phyloP scores from a whole-genome alignment of 2,797 vertebrate genomes.

The Argentina silus region DNA sequence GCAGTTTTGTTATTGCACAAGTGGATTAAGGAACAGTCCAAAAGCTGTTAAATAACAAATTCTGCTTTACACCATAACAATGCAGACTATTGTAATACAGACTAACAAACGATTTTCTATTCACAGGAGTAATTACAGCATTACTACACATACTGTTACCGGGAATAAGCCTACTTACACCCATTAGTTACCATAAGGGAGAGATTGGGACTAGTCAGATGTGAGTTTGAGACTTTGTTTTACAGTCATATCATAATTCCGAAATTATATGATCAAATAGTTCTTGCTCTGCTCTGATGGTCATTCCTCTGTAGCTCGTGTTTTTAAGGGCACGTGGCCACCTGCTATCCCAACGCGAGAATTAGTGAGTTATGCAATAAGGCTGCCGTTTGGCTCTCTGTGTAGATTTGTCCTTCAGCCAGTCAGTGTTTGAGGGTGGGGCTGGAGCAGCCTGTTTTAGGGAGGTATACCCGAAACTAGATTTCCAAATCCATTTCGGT shows the following conservation, averaged over 20 bases:
- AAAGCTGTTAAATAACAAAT: too few relatives aligned
- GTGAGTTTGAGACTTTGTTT: not conserved
- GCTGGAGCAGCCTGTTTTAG: constrained; percentile 15
- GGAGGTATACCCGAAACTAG: constrained; percentile 14
- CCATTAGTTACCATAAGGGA: not conserved
- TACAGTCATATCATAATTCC: not conserved
- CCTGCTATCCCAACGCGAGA: constrained; percentile 28
- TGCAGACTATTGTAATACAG: too few relatives aligned
- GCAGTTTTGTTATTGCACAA: not conserved
- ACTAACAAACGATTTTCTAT: too few relatives aligned
- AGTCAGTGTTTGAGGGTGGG: constrained; percentile 32
- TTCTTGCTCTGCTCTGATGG: too few relatives aligned
- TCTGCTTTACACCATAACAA: too few relatives aligned
- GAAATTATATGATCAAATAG: not conserved
- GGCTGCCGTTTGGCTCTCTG: constrained; percentile 13
- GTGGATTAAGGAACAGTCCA: not conserved
- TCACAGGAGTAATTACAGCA: too few relatives aligned
- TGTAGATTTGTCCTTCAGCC: constrained; percentile 17
- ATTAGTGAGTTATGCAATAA: constrained; percentile 35
- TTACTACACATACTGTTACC: too few relatives aligned
- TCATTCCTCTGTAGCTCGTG: constrained; percentile 1
- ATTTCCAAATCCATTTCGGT: constrained; percentile 4
- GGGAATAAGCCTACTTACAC: not conserved
- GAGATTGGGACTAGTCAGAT: not conserved
- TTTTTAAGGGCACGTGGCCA: constrained; percentile 28